These are phyloP conservation scores for Narcine bancroftii DNA, from an alignment of 2,113 vertebrate genomes.

Conservation along the genomic window DNA sequence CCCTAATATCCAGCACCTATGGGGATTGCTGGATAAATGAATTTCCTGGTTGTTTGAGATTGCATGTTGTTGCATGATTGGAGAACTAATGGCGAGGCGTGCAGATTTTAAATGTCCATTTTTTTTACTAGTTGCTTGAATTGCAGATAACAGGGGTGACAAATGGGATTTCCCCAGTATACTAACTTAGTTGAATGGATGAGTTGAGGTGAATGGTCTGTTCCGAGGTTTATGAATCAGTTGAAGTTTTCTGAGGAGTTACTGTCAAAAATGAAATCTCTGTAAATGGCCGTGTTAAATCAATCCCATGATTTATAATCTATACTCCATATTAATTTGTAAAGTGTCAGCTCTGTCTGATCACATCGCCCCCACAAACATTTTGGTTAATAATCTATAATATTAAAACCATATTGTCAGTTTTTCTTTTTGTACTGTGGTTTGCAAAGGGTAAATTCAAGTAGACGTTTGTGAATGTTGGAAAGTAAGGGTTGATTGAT, in stretches of 20 bases:
- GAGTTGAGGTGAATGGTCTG: too few species aligned
- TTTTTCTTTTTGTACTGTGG: not conserved
- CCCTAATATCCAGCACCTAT: too few species aligned
- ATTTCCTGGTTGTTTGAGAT: too few species aligned
- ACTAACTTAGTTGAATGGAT: too few species aligned
- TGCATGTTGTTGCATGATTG: too few species aligned
- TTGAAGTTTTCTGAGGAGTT: not conserved
- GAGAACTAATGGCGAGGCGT: too few species aligned
- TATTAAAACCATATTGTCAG: not conserved
- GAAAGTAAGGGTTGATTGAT: not conserved
- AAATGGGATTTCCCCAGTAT: too few species aligned
- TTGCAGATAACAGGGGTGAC: too few species aligned
- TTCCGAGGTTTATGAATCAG: too few species aligned
- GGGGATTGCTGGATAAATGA: too few species aligned
- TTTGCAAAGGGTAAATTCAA: constrained; percentile 29
- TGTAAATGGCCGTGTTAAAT: not conserved
- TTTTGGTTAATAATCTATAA: not conserved
- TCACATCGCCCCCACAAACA: not conserved
- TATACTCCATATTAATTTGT: not conserved
- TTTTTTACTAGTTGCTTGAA: too few species aligned
- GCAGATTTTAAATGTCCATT: too few species aligned
- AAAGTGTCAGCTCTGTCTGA: not conserved
- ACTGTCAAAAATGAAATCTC: not conserved
- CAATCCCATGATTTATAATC: not conserved
- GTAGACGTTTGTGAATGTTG: not conserved